These are phyloP conservation scores for Neodiprion virginianus DNA, from an alignment of 1,140 invertebrate genomes.

Conservation along the genomic window DNA sequence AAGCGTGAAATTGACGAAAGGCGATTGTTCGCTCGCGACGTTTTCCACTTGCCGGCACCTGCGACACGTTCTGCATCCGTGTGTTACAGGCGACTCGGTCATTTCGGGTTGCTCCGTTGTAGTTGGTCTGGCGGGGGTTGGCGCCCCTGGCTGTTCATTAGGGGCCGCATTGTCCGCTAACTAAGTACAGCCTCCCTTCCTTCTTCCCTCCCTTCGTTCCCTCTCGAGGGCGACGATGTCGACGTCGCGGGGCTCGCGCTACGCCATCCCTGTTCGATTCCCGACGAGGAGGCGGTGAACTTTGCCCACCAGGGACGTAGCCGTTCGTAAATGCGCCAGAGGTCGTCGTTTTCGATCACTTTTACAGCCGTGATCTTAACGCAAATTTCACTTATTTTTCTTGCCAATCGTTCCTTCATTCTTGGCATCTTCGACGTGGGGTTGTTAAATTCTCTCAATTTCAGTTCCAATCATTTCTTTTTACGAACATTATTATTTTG, in stretches of 20 bases:
- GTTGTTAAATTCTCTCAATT: not conserved
- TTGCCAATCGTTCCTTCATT: not conserved
- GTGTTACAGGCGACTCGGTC: constrained; percentile 38
- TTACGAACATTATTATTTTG: no score
- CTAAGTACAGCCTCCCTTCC: constrained; percentile 53
- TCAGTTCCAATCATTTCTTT: no score
- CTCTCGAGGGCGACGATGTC: constrained; percentile 34
- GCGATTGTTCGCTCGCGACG: not conserved
- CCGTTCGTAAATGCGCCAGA: not conserved
- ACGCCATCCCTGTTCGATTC: constrained; percentile 25
- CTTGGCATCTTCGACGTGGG: not conserved
- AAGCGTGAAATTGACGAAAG: not conserved
- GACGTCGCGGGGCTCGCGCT: constrained; percentile 24
- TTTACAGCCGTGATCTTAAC: not conserved
- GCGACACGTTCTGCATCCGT: no score
- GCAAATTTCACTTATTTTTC: not conserved
- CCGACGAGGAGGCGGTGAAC: constrained; percentile 19
- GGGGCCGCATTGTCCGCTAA: constrained; percentile 62
- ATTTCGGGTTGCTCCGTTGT: constrained; percentile 50
- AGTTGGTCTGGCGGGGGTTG: constrained; percentile 41
- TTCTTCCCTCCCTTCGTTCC: constrained; percentile 3
- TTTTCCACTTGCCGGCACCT: constrained; percentile 5
- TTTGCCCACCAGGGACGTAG: not conserved
- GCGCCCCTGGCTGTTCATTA: constrained; percentile 62
- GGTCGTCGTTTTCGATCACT: not conserved